Evolutionary conservation across 92 coral and sea anemone species (phyloP).

Genomic region (Epizoanthus scotinus): DNA sequence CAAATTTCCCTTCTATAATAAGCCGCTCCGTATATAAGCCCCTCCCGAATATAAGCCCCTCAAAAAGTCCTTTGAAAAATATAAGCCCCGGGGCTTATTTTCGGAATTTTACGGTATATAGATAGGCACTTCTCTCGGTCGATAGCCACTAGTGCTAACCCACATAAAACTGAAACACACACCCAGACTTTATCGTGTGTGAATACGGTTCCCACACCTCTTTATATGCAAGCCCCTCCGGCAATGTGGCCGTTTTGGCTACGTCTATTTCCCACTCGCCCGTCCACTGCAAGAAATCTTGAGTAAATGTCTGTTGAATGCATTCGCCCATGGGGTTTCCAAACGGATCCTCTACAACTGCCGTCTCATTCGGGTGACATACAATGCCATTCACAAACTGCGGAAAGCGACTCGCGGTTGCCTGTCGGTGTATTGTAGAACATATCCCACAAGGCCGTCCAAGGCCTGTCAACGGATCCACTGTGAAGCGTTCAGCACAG

Average conservation of each 20-base stretch:
- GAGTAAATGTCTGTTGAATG: constrained; percentile 3
- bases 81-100: too few relatives aligned
- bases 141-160: background rate
- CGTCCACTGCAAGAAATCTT: constrained; percentile 21
- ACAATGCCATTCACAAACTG: constrained; percentile 17
- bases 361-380: constrained; percentile 28
- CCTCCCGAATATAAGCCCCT: too few relatives aligned
- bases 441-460: constrained; percentile 31
- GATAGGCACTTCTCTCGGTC: too few relatives aligned
- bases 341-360: background rate
- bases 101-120: too few relatives aligned
- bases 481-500: background rate
- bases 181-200: constrained; percentile 17
- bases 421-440: constrained; percentile 9
- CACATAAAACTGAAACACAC: constrained; percentile 1
- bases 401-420: constrained; percentile 4
- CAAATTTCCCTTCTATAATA: too few relatives aligned
- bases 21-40: too few relatives aligned
- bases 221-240: background rate
- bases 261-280: constrained; percentile 25
- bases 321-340: background rate
- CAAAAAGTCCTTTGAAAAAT: too few relatives aligned
- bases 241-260: constrained; percentile 1
- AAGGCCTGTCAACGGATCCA: constrained; percentile 4
- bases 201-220: constrained; percentile 2